A percentile compares a stretch with the other conserved stretches of the same genome.
These are phyloP conservation scores for Lepisosteus oculatus DNA, from an alignment of 2,113 vertebrate species.

Conservation along the genomic window DNA sequence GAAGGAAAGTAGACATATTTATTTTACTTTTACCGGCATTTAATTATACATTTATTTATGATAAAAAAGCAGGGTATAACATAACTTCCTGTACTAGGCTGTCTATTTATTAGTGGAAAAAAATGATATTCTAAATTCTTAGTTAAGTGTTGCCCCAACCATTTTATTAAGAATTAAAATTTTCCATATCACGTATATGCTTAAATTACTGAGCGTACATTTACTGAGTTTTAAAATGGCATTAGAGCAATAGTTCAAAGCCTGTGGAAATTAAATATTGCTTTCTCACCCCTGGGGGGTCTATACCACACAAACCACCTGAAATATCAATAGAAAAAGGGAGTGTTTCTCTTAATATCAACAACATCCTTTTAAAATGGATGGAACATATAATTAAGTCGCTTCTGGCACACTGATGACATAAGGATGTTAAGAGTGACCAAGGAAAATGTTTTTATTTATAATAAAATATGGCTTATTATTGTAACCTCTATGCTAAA, in stretches of 20 bases:
- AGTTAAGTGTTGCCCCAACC: not conserved
- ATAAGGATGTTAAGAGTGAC: constrained; percentile 58
- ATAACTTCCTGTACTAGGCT: not conserved
- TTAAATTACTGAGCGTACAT: not conserved
- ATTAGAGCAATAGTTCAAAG: not conserved
- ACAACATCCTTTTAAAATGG: constrained; percentile 24
- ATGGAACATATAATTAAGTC: constrained; percentile 53
- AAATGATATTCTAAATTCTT: no score
- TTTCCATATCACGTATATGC: constrained; percentile 5
- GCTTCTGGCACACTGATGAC: constrained; percentile 45
- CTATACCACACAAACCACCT: constrained; percentile 29
- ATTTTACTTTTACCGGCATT: constrained; percentile 46
- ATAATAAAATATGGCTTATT: constrained; percentile 47
- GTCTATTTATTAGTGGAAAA: no score
- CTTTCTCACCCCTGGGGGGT: constrained; percentile 2
- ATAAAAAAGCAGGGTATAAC: not conserved
- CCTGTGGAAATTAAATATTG: not conserved
- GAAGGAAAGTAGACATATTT: constrained; percentile 32
- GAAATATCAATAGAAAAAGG: constrained; percentile 7
- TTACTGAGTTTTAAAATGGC: constrained; percentile 7
- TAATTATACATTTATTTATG: constrained; percentile 19
- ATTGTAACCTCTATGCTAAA: constrained; percentile 53
- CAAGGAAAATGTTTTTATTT: constrained; percentile 53
- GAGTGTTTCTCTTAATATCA: constrained; percentile 32
- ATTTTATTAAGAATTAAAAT: constrained; percentile 9